phyloP scores from a whole-genome alignment of 2,888 invertebrate species.

The Erebia ligea region DNA sequence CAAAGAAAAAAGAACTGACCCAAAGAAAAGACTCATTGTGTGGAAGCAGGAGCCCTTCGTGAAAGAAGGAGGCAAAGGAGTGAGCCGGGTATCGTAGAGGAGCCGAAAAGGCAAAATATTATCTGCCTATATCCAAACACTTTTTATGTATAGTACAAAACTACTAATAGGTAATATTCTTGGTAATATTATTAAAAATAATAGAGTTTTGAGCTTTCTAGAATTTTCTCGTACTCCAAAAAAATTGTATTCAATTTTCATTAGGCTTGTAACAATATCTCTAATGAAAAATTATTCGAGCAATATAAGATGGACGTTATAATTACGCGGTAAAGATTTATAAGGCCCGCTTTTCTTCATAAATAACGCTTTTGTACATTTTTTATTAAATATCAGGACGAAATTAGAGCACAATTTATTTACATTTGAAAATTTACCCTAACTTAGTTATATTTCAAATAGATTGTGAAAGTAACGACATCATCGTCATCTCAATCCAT shows the following conservation, averaged over 20 bases:
- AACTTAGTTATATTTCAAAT: no score
- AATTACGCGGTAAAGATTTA: conserved; percentile 31
- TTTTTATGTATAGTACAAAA: no score
- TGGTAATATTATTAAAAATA: not conserved
- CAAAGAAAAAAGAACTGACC: no score
- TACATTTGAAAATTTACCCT: not conserved
- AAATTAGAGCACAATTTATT: conserved; percentile 1
- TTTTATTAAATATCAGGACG: conserved; percentile 27
- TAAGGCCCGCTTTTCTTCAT: conserved; percentile 29
- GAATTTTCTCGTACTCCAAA: not conserved
- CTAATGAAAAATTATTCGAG: conserved; percentile 21
- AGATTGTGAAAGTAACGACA: no score
- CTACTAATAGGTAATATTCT: no score
- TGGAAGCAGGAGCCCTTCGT: no score
- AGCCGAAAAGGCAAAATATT: no score
- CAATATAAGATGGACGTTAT: conserved; percentile 22
- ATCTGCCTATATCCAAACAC: no score
- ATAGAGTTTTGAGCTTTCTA: not conserved
- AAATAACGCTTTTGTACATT: conserved; percentile 29
- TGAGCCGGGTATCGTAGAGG: no score
- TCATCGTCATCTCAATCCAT: no score
- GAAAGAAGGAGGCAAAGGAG: no score
- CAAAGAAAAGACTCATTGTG: no score
- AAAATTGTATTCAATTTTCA: not conserved
- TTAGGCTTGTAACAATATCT: conserved; percentile 6